Conservation (phyloP, 2,797 vertebrate genomes). For the Botia kubotai region DNA sequence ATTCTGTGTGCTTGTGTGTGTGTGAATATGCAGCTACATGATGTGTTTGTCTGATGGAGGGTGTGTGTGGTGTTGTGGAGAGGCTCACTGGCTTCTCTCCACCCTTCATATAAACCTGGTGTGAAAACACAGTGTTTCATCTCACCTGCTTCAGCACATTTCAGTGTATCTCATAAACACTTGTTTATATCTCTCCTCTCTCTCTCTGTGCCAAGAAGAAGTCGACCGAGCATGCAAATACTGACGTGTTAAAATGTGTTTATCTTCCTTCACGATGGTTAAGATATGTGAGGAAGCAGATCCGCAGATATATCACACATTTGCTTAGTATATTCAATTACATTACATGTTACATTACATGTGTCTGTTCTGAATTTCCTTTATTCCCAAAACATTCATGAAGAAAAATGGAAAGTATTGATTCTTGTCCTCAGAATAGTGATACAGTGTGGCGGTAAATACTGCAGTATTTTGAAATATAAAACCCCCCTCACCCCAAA, state of each 20-base stretch:
- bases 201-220: slow-evolving; percentile 2
- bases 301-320: neutral
- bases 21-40: slow-evolving; percentile 68
- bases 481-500: neutral
- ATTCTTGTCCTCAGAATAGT: too few species aligned
- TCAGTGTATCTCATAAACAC: slow-evolving; percentile 44
- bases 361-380: neutral
- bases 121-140: slow-evolving; percentile 44
- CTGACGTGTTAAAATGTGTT: slow-evolving; percentile 37
- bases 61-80: slow-evolving; percentile 64
- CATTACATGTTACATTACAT: too few species aligned
- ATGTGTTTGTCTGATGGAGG: slow-evolving; percentile 63
- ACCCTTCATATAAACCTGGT: slow-evolving; percentile 45
- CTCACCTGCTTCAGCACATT: slow-evolving; percentile 47
- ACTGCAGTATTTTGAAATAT: too few species aligned
- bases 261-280: slow-evolving; percentile 22
- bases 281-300: slow-evolving; percentile 35
- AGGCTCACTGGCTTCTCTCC: slow-evolving; percentile 49
- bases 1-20: slow-evolving; percentile 37
- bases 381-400: too few species aligned
- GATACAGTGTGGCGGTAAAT: too few species aligned
- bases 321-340: neutral
- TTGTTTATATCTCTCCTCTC: slow-evolving; percentile 29
- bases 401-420: too few species aligned
- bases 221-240: slow-evolving; percentile 29